Conservation (phyloP, 2,888 invertebrate species). For the Amblyjoppa fuscipennis region DNA sequence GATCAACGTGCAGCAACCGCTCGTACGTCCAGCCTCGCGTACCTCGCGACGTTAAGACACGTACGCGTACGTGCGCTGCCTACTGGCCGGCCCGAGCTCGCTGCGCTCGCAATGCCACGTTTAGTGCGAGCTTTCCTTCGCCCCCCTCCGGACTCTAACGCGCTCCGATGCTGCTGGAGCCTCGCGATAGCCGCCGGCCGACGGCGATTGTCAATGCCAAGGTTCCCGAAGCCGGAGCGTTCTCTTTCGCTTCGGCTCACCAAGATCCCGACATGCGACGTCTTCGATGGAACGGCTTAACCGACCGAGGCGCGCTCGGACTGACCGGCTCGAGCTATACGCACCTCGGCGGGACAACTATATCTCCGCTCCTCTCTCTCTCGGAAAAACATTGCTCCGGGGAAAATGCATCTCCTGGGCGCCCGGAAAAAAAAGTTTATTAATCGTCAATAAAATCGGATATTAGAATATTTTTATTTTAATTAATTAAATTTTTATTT, state of each 20-base stretch:
- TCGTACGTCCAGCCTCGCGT: slow-evolving; percentile 16
- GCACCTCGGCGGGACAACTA: background rate
- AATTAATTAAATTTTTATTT: too few relatives aligned
- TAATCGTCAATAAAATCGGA: too few relatives aligned
- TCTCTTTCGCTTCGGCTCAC: slow-evolving; percentile 16
- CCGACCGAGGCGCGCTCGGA: background rate
- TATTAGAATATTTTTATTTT: too few relatives aligned
- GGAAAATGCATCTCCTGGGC: slow-evolving; percentile 40
- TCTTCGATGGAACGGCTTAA: slow-evolving; percentile 29
- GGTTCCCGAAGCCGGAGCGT: slow-evolving; percentile 60
- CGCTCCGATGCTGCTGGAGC: slow-evolving; percentile 22
- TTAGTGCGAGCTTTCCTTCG: slow-evolving; percentile 45
- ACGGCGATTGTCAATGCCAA: slow-evolving; percentile 71
- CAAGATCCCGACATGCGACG: slow-evolving; percentile 22
- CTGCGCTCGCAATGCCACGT: slow-evolving; percentile 40
- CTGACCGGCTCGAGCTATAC: background rate
- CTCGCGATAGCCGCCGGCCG: slow-evolving; percentile 32
- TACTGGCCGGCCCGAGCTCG: slow-evolving; percentile 35
- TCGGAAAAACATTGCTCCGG: slow-evolving; percentile 37
- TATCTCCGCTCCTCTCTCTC: slow-evolving; percentile 15
- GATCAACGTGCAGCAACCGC: slow-evolving; percentile 51
- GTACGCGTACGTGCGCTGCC: slow-evolving; percentile 67
- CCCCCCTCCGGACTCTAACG: background rate
- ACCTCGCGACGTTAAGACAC: slow-evolving; percentile 59
- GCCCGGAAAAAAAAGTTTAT: too few relatives aligned